Percentiles rank a stretch among this genome's conserved stretches.
Evolutionary conservation across 53 echinoderm and acorn worm genomes (phyloP).

Genomic region (Hippasteria phrygiana): DNA sequence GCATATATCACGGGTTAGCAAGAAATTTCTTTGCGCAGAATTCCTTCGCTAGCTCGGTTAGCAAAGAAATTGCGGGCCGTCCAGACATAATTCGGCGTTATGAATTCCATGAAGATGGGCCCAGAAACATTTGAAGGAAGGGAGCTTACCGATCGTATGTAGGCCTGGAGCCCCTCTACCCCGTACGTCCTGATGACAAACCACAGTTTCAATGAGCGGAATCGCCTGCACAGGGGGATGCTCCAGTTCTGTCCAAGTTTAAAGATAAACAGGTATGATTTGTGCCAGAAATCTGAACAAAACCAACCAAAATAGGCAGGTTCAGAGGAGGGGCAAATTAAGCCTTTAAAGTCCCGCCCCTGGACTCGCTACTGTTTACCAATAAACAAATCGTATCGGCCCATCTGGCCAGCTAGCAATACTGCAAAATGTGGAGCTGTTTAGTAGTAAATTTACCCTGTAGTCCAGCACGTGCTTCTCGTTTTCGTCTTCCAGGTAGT

Average conservation of each 20-base stretch:
- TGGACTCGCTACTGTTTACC: too few species aligned
- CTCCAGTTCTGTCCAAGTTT: slow-evolving; percentile 76
- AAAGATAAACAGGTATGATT: neutral
- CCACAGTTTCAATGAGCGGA: slow-evolving; percentile 84
- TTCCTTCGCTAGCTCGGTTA: too few species aligned
- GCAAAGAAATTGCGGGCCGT: too few species aligned
- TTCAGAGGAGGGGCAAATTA: neutral
- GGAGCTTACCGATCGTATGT: slow-evolving; percentile 73
- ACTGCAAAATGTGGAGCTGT: neutral
- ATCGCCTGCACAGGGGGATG: slow-evolving; percentile 77
- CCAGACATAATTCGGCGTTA: too few species aligned
- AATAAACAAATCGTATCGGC: too few species aligned
- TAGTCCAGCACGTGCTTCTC: slow-evolving; percentile 78
- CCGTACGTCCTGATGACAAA: slow-evolving; percentile 84
- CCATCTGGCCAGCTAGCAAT: neutral
- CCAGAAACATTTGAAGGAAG: slow-evolving; percentile 14
- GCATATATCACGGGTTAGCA: too few species aligned
- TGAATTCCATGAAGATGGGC: neutral
- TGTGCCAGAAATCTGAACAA: too few species aligned
- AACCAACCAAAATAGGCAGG: neutral
- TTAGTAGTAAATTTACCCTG: slow-evolving; percentile 53
- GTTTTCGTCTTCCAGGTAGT: slow-evolving; percentile 74
- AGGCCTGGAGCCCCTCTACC: slow-evolving; percentile 79
- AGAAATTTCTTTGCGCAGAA: too few species aligned
- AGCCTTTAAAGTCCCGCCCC: too few species aligned